Evolutionary conservation across 2,113 vertebrate species (phyloP), one percentile per base, ranked within the genome.

Genomic region (Megaceryle torquata): DNA sequence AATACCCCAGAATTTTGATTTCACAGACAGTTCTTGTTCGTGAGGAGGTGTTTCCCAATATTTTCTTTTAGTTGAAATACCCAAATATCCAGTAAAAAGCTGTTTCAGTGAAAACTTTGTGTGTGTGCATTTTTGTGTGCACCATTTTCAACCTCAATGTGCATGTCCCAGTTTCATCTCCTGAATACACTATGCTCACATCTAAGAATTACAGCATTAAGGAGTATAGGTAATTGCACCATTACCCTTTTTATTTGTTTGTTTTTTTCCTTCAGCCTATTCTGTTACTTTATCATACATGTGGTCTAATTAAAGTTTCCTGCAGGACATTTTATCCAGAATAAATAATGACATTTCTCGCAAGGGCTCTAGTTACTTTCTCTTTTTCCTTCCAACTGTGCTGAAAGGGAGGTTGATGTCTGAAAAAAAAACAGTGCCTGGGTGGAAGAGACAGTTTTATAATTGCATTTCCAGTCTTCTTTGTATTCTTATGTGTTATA

Each of bases 121-220:
- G 44, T 60, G 5, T 8, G 10, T 67, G 61, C 46, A 9, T 78
- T 11, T 59, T 39, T 48, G 37, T 33, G 33, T 7, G 21, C 22
- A 29, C 5, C 19, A 28, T 85, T 92, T 95, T 79, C 63, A 88
- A 33, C 89, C 91, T 95, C 96, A 95, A 56, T 92, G 95, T 97
- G 95, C 61, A 33, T 97, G 97, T 97, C 97, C 97, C 97, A 97
- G 68, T 98, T 97, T 97, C 90, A 86, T 68, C 86, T 95, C 96
- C 96, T 84, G 94, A 93, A 97, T 84, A 93, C 91, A 60, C 80
- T 72, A 37, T 64, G 76, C 41, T 91, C 48, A 85, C 74, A 84
- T 95, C 76, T 68, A 97, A 95, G 93, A 97, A 94, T 97, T 95
- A 97, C 15, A 2, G 89, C 97, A 97, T 98, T 98, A 98, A 95